Evolutionary conservation across 2,888 invertebrate species (phyloP).

Genomic region (Parnassius smintheus): DNA sequence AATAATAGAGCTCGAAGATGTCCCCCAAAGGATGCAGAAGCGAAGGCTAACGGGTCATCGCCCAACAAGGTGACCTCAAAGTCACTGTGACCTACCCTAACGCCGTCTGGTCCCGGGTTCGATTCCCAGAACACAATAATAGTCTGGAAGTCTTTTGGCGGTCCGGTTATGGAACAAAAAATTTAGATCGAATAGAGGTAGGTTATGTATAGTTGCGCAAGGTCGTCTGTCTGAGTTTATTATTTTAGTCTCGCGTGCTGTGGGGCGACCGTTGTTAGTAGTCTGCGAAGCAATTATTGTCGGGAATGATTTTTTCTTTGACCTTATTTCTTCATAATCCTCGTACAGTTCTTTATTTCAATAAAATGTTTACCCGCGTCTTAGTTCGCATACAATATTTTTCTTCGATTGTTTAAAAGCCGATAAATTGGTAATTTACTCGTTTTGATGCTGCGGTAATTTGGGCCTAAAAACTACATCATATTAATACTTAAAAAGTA

Average conservation of each 20-base stretch:
- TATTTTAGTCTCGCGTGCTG: conserved; percentile 17
- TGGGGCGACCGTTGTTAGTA: conserved; percentile 21
- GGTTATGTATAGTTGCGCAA: conserved; percentile 34
- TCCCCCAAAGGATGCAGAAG: conserved; percentile 26
- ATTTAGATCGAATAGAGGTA: conserved; percentile 33
- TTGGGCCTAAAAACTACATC: no score
- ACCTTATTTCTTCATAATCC: conserved; percentile 12
- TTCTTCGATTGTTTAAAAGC: no score
- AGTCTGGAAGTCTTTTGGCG: conserved; percentile 43
- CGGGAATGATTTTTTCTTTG: conserved; percentile 16
- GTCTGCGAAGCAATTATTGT: conserved; percentile 18
- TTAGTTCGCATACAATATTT: no score
- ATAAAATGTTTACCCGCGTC: no score
- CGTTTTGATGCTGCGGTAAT: no score
- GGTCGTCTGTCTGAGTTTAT: conserved; percentile 29
- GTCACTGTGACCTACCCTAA: conserved; percentile 70
- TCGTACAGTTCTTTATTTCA: not conserved
- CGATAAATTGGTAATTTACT: no score
- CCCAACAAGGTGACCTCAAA: conserved; percentile 65
- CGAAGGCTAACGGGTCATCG: conserved; percentile 52
- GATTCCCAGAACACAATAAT: conserved; percentile 62
- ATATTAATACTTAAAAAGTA: no score
- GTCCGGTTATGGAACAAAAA: conserved; percentile 38
- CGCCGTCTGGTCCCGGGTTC: conserved; percentile 45
- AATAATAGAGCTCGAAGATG: conserved; percentile 13